Evolutionary conservation across 1,140 invertebrate genomes (phyloP), one percentile per base, ranked within the genome.

Genomic region (Drosophila seguyi): DNA sequence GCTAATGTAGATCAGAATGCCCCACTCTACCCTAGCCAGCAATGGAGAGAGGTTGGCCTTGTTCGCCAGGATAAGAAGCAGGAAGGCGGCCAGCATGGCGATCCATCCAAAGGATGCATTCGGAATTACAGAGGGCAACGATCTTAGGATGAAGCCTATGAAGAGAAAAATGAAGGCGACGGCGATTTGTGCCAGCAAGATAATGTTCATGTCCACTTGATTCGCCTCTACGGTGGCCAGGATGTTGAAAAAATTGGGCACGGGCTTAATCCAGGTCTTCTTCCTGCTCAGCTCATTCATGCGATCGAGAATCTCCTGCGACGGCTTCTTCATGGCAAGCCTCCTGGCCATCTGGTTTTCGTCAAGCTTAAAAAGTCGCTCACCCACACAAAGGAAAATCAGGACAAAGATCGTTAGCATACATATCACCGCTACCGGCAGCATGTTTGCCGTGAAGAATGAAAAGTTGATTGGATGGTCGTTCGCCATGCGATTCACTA

Each of bases 381-480:
- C 94, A 31, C 96, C 93, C 83, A 96, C 97, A 72, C 95, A 95
- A 16, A 94, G 93, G n/a, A 95, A 93, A 6, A 98, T 75, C 57
- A 96, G 94, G 2, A 94, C 75, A 83, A 96, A 96, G 0, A 96
- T 94, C 1, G 94, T 94, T 0, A 95, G 29, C 22, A 95, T 84
- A 2, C 96, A 95, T 0, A 97, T 69, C 2, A 97, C 27, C 0
- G 97, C 95, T 1, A 96, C 96, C 1, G 96, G 91, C 1, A 95
- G 93, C 96, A 98, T 97, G 91, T 98, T 97, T 0, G 95, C 39
- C 0, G 95, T 95, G 91, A 98, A 98, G 0, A 92, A 94, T 5
- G 95, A 93, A 92, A 98, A 98, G 69, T 95, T 95, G 8, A 98
- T 94, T 6, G 96, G 96, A 50, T 94, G 0, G 0, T 29, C 94